Base-by-base conservation (phyloP, 2,113 vertebrate species). In the Chionis minor region DNA sequence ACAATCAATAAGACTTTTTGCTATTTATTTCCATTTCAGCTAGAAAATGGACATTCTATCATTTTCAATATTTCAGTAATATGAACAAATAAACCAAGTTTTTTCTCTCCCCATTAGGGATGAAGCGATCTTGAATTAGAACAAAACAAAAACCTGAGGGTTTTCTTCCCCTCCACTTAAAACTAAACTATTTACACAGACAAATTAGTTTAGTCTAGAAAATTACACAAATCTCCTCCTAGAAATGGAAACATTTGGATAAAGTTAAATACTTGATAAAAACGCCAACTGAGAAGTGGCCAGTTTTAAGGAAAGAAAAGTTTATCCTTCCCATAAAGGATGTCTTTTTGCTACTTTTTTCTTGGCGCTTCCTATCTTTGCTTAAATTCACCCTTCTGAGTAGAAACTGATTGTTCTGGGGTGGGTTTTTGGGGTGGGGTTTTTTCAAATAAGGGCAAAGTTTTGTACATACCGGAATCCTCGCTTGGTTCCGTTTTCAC, bases 401-500 rank as follows among this genome's bases (percentile, higher is more conserved):
- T 12, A 81, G 42, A 86, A 81, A 12, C 3, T 22, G 40, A 27
- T 9, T 63, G 26, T 22, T 24, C 24, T 23, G 22, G 35, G 49
- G 9, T 32, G 54, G 54, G 27, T 44, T 44, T 44, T 44, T 44
- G 42, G 42, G 42, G 44, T 44, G 14, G 4, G 14, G 44, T 54
- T 26, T 55, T 21, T 2, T 13, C 17, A 78, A 77, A 81, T 7
- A 47, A 69, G 18, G 10, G 23, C 12, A 86, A 85, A 81, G 63
- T 18, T 69, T 54, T 61, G 45, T 81, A 98, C 98, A 1, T 98
- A 98, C 98, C 98, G 86, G 97, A 96, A 80, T 98, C 98, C 78
- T 98, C 97, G 4, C 51, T 1, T 66, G 98, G 97, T 58, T 99
- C 98, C 0, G 32, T 97, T 97, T 99, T 99, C 96, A 99, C 98